These are phyloP conservation scores for Lycorma delicatula DNA, from an alignment of 1,140 invertebrate species.

Conservation along the genomic window DNA sequence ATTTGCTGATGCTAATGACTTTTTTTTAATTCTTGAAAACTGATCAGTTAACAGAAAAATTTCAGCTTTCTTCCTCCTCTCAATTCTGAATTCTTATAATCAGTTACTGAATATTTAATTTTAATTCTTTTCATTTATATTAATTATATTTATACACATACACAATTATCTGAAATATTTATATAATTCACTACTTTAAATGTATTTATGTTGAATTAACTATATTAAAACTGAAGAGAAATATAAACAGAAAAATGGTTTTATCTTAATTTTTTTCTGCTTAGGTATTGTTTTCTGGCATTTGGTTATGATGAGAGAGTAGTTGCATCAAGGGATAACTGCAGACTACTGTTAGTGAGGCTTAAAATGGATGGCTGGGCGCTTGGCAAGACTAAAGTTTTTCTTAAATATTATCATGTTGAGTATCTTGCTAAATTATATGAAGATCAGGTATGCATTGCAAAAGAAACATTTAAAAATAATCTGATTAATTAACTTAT, in stretches of 20 bases:
- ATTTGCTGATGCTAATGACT: no score
- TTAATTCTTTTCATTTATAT: no score
- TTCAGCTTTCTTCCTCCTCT: no score
- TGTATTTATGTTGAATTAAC: neutral
- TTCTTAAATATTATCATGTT: slow-evolving; percentile 79
- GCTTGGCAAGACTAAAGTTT: slow-evolving; percentile 77
- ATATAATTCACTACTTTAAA: neutral
- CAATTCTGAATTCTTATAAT: no score
- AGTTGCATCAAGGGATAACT: slow-evolving; percentile 58
- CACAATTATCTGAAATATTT: neutral
- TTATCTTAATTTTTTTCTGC: slow-evolving; percentile 24
- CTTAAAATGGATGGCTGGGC: slow-evolving; percentile 75
- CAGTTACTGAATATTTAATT: no score
- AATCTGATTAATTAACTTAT: no score
- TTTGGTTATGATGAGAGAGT: slow-evolving; percentile 65
- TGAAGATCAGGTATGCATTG: slow-evolving; percentile 52
- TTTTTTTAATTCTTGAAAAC: no score
- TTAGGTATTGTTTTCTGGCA: slow-evolving; percentile 69
- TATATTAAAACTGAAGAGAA: neutral
- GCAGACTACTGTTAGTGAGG: slow-evolving; percentile 57
- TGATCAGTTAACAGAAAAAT: no score
- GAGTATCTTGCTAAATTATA: slow-evolving; percentile 71
- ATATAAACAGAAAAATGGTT: neutral
- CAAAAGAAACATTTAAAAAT: no score
- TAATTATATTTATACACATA: no score